A percentile compares a stretch with the other conserved stretches of the same genome.
Evolutionary conservation across 1,140 invertebrate species (phyloP).

Genomic region (Drosophila aff.): DNA sequence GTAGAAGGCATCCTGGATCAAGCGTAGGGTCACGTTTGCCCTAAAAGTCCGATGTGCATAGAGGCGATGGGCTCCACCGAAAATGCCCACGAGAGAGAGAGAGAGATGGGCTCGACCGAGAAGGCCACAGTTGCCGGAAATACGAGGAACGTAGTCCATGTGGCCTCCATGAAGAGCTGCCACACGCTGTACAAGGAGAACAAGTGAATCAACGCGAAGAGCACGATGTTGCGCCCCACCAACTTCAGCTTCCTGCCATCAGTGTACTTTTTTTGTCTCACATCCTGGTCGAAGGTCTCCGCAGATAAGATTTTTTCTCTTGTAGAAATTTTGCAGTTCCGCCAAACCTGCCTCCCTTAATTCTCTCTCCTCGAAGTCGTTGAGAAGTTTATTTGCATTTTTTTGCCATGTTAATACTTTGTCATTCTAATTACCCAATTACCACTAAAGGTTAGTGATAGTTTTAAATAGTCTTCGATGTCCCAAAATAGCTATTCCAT

Average conservation of each 20-base stretch:
- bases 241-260: constrained; percentile 87
- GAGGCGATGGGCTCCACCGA: constrained; percentile 96
- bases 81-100: constrained; percentile 94
- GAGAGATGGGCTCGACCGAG: constrained; percentile 96
- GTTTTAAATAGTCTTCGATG: neutral
- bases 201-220: constrained; percentile 93
- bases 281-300: constrained; percentile 85
- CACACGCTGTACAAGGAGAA: constrained; percentile 94
- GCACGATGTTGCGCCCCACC: constrained; percentile 96
- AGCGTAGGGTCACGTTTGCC: constrained; percentile 93
- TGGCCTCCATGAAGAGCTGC: constrained; percentile 91
- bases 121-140: constrained; percentile 73
- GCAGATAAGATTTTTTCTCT: constrained; percentile 48
- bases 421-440: neutral
- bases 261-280: constrained; percentile 79
- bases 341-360: too few species aligned
- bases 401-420: neutral
- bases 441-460: neutral
- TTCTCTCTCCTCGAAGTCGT: too few species aligned
- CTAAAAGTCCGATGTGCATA: constrained; percentile 98
- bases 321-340: too few species aligned
- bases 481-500: neutral
- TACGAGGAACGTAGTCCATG: constrained; percentile 88
- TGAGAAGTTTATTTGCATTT: neutral
- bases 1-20: constrained; percentile 95